A percentile compares a stretch with the other conserved stretches of the same genome.
These are phyloP conservation scores for Ceyx margarethae DNA, from an alignment of 2,113 vertebrate species.

Conservation along the genomic window DNA sequence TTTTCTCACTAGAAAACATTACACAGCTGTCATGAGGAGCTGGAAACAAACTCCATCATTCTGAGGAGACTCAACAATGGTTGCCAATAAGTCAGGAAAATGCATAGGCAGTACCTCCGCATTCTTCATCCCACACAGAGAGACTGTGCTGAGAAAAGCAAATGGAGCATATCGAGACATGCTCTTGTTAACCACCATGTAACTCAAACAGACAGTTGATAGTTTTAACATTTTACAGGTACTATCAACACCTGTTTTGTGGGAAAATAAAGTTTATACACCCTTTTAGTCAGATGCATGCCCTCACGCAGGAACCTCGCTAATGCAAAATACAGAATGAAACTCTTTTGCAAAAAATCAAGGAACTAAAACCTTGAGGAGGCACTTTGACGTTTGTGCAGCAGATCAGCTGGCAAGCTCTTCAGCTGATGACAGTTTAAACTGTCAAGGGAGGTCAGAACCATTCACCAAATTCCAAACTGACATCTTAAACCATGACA, in stretches of 20 bases:
- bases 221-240: neutral
- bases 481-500: neutral
- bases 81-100: neutral
- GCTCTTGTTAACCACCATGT: neutral
- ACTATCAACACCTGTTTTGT: neutral
- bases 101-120: neutral
- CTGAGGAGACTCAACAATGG: neutral
- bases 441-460: neutral
- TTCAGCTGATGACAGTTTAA: neutral
- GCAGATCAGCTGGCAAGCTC: neutral
- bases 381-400: neutral
- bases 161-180: neutral
- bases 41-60: neutral
- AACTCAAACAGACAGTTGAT: neutral
- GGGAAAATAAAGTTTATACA: neutral
- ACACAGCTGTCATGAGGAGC: neutral
- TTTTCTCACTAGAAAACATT: neutral
- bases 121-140: neutral
- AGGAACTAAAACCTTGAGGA: neutral
- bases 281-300: accelerated
- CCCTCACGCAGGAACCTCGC: neutral
- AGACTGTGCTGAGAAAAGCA: neutral
- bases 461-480: neutral
- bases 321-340: neutral
- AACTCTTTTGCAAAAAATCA: neutral